A percentile compares a stretch with the other conserved stretches of the same genome.
These are phyloP conservation scores for Bettongia penicillata DNA, from an alignment of 2,113 vertebrate species.

Conservation along the genomic window DNA sequence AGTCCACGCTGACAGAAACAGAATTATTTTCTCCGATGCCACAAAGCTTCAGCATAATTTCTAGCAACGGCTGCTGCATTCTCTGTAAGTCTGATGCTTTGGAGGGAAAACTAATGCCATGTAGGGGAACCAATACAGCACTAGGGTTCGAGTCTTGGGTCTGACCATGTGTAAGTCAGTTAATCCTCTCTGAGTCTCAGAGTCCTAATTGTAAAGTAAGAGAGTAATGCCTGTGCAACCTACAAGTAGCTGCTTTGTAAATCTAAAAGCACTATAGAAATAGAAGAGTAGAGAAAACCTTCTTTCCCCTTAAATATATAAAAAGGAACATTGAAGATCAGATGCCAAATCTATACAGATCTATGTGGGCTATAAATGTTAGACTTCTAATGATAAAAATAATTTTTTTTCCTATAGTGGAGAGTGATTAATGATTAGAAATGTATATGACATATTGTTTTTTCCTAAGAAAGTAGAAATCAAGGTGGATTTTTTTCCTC, in stretches of 20 bases:
- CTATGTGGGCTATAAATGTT: not conserved
- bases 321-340: not conserved
- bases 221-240: not conserved
- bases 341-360: not conserved
- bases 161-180: not conserved
- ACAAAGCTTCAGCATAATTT: not conserved
- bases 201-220: not conserved
- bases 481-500: slow-evolving; percentile 43
- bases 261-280: not conserved
- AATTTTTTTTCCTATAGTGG: not conserved
- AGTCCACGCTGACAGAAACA: not conserved
- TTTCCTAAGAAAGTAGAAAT: not conserved
- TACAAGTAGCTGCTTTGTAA: not conserved
- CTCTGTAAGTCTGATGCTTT: not conserved
- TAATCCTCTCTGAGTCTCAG: not conserved
- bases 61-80: not conserved
- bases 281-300: not conserved
- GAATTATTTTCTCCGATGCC: not conserved
- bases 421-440: not conserved
- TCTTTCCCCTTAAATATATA: not conserved
- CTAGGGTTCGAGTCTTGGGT: not conserved
- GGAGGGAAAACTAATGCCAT: not conserved
- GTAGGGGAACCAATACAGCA: not conserved
- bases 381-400: not conserved
- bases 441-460: not conserved